These are phyloP conservation scores for Koerneria pararmatus DNA, from an alignment of 2,888 invertebrate genomes.

Conservation along the genomic window DNA sequence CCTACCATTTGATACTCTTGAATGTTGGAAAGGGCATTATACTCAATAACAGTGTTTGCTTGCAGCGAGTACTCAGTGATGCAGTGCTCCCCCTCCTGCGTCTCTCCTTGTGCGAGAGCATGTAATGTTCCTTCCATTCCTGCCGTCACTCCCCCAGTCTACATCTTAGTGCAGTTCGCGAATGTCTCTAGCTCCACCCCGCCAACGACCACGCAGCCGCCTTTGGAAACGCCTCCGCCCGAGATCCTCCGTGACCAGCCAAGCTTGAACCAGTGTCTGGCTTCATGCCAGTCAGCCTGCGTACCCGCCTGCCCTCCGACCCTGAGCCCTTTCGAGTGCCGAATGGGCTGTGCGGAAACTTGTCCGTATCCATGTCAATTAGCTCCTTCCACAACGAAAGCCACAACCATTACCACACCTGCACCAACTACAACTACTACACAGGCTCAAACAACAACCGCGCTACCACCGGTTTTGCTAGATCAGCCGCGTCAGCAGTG, in stretches of 20 bases:
- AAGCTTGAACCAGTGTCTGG: not conserved
- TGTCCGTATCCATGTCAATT: constrained; percentile 14
- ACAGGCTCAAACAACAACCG: not conserved
- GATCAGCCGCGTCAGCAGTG: constrained; percentile 9
- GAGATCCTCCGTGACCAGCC: not conserved
- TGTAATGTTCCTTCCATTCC: too few relatives aligned
- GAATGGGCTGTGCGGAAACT: constrained; percentile 18
- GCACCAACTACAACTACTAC: constrained; percentile 6
- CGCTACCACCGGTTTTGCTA: not conserved
- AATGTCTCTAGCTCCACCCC: too few relatives aligned
- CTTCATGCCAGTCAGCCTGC: constrained; percentile 8
- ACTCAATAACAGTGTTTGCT: too few relatives aligned
- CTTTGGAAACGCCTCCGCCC: too few relatives aligned
- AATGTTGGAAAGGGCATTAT: too few relatives aligned
- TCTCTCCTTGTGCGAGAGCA: too few relatives aligned
- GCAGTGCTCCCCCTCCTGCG: too few relatives aligned
- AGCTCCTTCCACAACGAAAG: not conserved
- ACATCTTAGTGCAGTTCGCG: too few relatives aligned
- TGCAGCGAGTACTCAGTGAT: too few relatives aligned
- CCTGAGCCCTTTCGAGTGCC: not conserved
- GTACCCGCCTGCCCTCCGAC: constrained; percentile 1
- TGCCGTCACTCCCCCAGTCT: too few relatives aligned
- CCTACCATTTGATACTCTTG: too few relatives aligned
- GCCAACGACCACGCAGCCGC: too few relatives aligned
- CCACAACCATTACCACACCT: not conserved